Conservation (phyloP, 1,140 invertebrate genomes). For the Drosophila athabasca region DNA sequence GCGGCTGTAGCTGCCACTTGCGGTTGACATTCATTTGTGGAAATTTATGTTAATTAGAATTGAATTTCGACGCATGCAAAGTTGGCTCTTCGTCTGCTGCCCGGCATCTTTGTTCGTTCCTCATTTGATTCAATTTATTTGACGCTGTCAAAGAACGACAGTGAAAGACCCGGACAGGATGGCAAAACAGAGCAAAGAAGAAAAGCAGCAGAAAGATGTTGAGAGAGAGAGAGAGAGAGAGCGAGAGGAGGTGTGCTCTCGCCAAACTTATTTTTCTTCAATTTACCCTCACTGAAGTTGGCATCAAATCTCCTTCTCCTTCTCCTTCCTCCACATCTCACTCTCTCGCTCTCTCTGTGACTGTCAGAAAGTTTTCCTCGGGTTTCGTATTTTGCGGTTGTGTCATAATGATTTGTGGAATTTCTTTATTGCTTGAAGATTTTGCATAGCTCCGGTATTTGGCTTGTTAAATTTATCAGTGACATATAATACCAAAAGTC, state of each 20-base stretch:
- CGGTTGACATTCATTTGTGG: slow-evolving; percentile 80
- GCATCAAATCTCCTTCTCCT: slow-evolving; percentile 31
- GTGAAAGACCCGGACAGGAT: no score
- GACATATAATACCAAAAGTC: slow-evolving; percentile 22
- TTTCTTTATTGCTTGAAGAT: slow-evolving; percentile 62
- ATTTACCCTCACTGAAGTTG: slow-evolving; percentile 29
- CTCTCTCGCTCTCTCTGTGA: slow-evolving; percentile 7
- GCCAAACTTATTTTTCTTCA: slow-evolving; percentile 53
- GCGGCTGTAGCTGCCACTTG: slow-evolving; percentile 42
- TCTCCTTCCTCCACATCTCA: slow-evolving; percentile 10
- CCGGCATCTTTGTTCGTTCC: slow-evolving; percentile 44
- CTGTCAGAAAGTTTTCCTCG: slow-evolving; percentile 54
- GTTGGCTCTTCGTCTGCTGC: slow-evolving; percentile 39
- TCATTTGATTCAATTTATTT: slow-evolving; percentile 80
- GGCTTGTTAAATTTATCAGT: slow-evolving; percentile 33
- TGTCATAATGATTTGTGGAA: slow-evolving; percentile 73
- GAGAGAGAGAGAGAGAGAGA: background rate
- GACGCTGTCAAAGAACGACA: slow-evolving; percentile 55
- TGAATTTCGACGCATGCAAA: slow-evolving; percentile 80
- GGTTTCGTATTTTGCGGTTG: slow-evolving; percentile 62
- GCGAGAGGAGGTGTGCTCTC: slow-evolving; percentile 34
- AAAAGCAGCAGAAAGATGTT: background rate
- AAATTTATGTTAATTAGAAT: slow-evolving; percentile 83
- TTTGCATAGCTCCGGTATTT: slow-evolving; percentile 26
- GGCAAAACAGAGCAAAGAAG: no score